Evolutionary conservation across 2,113 vertebrate species (phyloP), one percentile per base, ranked within the genome.

Genomic region (Rhinopomastus cyanomelas): DNA sequence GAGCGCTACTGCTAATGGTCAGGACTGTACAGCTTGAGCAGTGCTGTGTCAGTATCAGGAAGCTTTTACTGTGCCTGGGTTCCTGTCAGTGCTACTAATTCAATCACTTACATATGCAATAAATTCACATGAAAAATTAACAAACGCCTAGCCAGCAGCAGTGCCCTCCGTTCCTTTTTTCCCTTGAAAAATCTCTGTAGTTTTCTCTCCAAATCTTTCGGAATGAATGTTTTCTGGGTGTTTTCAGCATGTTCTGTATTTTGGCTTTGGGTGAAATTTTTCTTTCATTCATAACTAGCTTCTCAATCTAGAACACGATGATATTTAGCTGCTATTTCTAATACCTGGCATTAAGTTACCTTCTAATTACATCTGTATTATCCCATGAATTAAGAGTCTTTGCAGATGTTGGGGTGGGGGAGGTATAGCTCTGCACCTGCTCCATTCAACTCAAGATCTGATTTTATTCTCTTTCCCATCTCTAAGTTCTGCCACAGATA

Each of bases 71-170:
- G 91, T 91, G 92, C 87, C 88, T 89, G 75, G 73, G 87, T 96
- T 96, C 96, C 95, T 96, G 93, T 95, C 93, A 96, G 95, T 89
- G 89, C 95, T 92, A 89, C 96, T 96, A 96, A 96, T 96, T 96
- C 96, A 93, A 93, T 95, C 95, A 92, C 93, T 93, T 93, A 77
- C 66, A 95, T 89, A 92, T 94, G 92, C 91, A 95, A 91, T 95
- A 95, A 90, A 96, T 89, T 95, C 96, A 46, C 96, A 96, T 96
- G 88, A 97, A 97, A 96, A 96, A 96, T 97, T 97, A 94, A 97
- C 90, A 88, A 91, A 92, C 87, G 93, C 78, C 74, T 94, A 93
- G 67, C 86, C 29, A 18, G 78, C 53, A 80, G 87, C 82, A 22
- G 53, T 86, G 89, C 81, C 73, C 39, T 77, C 52, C 75, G 46